phyloP scores from a whole-genome alignment of 2,888 invertebrate species.

The Cenopis cana region DNA sequence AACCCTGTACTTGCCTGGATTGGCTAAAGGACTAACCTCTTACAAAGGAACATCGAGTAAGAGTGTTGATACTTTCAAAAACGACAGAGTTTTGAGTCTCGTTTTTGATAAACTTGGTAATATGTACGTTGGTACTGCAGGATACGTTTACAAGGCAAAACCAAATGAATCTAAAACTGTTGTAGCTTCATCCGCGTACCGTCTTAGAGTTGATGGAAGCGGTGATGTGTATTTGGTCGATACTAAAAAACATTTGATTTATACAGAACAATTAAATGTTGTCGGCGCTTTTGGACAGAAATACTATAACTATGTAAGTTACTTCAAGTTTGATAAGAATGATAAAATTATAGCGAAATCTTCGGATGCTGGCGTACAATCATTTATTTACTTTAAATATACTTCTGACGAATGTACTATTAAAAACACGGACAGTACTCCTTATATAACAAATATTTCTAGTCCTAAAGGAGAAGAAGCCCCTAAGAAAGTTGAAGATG shows the following conservation, averaged over 20 bases:
- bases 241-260: background rate
- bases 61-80: slow-evolving; percentile 1
- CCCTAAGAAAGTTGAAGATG: background rate
- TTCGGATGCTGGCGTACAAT: background rate
- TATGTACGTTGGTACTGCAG: background rate
- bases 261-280: background rate
- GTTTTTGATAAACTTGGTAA: slow-evolving; percentile 16
- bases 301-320: background rate
- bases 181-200: background rate
- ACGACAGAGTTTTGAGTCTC: background rate
- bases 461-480: background rate
- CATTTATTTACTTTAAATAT: slow-evolving; percentile 2
- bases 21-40: background rate
- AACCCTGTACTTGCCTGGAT: slow-evolving; percentile 13
- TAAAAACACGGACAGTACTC: background rate
- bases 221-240: slow-evolving; percentile 11
- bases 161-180: slow-evolving; percentile 8
- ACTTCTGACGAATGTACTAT: slow-evolving; percentile 5
- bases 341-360: slow-evolving; percentile 9
- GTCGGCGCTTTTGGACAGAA: slow-evolving; percentile 12
- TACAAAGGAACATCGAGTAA: background rate
- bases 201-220: slow-evolving; percentile 8
- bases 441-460: background rate
- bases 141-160: background rate
- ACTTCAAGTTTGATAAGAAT: slow-evolving; percentile 13